These are phyloP conservation scores for Eristalis tenax DNA, from an alignment of 2,888 invertebrate species.

Conservation along the genomic window DNA sequence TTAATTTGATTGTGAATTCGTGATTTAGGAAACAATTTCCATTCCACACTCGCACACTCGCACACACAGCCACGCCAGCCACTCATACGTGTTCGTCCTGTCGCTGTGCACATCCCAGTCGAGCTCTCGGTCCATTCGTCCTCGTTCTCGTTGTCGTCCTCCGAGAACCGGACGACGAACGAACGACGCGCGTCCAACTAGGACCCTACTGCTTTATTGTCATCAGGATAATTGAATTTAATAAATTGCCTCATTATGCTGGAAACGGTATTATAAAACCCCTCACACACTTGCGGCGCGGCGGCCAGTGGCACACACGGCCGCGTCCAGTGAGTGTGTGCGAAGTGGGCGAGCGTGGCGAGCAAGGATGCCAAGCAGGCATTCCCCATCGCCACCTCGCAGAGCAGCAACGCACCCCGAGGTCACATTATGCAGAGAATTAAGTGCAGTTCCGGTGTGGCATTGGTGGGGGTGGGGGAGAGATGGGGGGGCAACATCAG, in stretches of 20 bases:
- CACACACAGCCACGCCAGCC: neutral
- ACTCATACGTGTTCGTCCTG: neutral
- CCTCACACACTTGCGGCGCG: conserved; percentile 3
- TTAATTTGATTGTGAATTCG: conserved; percentile 73
- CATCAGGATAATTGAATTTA: conserved; percentile 81
- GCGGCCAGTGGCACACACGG: conserved; percentile 7
- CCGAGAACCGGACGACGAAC: conserved; percentile 5
- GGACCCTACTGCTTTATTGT: conserved; percentile 75
- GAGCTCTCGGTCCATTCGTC: neutral
- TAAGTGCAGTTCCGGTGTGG: conserved; percentile 60
- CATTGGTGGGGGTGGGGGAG: neutral
- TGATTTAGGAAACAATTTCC: conserved; percentile 72
- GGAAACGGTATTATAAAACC: conserved; percentile 70
- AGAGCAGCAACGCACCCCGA: conserved; percentile 20
- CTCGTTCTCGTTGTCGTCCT: neutral
- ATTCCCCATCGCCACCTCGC: neutral
- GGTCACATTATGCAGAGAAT: conserved; percentile 69
- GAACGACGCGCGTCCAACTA: conserved; percentile 25
- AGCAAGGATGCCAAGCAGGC: neutral
- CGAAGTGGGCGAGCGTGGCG: neutral
- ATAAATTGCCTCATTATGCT: conserved; percentile 81
- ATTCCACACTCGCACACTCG: neutral
- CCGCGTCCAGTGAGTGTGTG: neutral
- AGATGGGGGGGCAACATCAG: neutral
- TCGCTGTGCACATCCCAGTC: conserved; percentile 6